Evolutionary conservation across 64 coral and sea anemone species (phyloP).

Genomic region (Montipora capricornis): DNA sequence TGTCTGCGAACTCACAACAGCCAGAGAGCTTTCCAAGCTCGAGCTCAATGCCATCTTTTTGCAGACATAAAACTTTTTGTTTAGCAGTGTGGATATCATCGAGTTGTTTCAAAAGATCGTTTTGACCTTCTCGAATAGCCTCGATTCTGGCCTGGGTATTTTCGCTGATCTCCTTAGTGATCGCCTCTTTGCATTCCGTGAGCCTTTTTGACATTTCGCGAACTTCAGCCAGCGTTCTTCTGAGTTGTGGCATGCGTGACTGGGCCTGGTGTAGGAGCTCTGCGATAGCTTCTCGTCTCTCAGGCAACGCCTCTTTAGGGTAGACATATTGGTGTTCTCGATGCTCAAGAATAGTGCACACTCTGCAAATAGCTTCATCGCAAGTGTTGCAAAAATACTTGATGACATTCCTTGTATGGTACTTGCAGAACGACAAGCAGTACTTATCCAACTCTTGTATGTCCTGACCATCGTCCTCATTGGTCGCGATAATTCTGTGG

Average conservation of each 20-base stretch:
- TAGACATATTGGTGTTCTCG: constrained; percentile 93
- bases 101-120: constrained; percentile 72
- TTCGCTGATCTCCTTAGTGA: constrained; percentile 86
- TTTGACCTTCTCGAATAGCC: constrained; percentile 73
- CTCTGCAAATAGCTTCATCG: constrained; percentile 95
- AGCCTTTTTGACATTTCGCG: constrained; percentile 90
- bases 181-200: constrained; percentile 79
- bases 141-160: constrained; percentile 80
- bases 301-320: constrained; percentile 81
- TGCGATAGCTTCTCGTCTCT: constrained; percentile 69
- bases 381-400: constrained; percentile 99
- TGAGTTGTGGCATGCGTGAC: constrained; percentile 76
- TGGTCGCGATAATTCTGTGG: constrained; percentile 75
- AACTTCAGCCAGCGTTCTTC: constrained; percentile 72
- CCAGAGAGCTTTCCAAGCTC: constrained; percentile 94
- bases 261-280: constrained; percentile 78
- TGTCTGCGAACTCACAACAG: constrained; percentile 95
- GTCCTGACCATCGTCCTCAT: constrained; percentile 46
- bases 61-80: constrained; percentile 90
- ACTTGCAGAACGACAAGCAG: constrained; percentile 93
- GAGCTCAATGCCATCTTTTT: constrained; percentile 95
- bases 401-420: constrained; percentile 97
- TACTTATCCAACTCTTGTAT: constrained; percentile 89
- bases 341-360: constrained; percentile 96
- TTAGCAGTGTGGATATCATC: constrained; percentile 82